Evolutionary conservation across 2,888 invertebrate genomes (phyloP).

Genomic region (Epinotia nisella): DNA sequence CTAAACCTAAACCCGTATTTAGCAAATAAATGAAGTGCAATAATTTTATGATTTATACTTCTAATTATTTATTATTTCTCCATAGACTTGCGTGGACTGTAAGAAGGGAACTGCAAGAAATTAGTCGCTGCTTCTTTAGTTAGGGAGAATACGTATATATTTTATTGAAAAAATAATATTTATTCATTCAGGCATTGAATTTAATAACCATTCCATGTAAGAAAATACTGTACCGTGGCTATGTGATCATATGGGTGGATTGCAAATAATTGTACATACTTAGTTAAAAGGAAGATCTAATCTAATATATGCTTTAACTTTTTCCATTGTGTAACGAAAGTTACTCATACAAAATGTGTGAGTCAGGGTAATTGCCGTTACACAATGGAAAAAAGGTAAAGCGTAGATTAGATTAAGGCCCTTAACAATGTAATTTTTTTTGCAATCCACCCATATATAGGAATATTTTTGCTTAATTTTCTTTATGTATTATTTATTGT

Average conservation of each 20-base stretch:
- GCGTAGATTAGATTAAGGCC: no score
- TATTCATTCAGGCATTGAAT: conserved; percentile 37
- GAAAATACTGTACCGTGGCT: conserved; percentile 49
- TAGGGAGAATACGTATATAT: conserved; percentile 14
- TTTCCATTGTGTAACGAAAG: no score
- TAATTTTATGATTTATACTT: not conserved
- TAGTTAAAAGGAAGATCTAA: no score
- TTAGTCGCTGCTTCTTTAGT: conserved; percentile 40
- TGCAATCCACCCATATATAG: no score
- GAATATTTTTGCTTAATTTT: conserved; percentile 24
- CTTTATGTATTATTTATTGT: conserved; percentile 23
- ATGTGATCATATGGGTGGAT: conserved; percentile 47
- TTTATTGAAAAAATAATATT: conserved; percentile 19
- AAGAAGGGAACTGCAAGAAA: conserved; percentile 50
- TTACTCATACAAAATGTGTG: no score
- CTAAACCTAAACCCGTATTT: not conserved
- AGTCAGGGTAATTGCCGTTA: no score
- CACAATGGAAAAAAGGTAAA: no score
- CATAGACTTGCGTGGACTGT: conserved; percentile 71
- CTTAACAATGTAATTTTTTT: no score
- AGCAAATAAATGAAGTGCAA: conserved; percentile 1
- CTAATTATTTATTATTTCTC: conserved; percentile 30
- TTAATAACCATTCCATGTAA: conserved; percentile 68
- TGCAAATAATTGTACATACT: no score
- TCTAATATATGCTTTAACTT: no score